Evolutionary conservation across 2,797 vertebrate genomes (phyloP), one percentile per base, ranked within the genome.

Genomic region (Lithobates pipiens): DNA sequence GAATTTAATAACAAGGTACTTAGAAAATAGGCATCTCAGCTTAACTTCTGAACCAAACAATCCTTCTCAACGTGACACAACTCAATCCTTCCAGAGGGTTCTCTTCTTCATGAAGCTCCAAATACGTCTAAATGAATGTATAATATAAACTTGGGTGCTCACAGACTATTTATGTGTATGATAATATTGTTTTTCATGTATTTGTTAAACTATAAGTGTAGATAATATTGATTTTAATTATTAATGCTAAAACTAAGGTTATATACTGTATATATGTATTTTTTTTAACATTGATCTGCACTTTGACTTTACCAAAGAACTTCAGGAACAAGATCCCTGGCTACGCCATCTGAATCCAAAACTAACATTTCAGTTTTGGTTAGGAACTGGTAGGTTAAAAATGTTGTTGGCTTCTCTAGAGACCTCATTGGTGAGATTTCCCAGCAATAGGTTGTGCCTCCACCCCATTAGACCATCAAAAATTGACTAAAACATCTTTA

Each of bases 161-260:
- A 16, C 0, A 54, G 27, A 80, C 42, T 67, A 10, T 46, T 63
- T 18, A 3, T 78, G 39, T 21, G 16, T 71, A 42, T 18, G 10
- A 42, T 39, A 50, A 76, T 50, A 5, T 13, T 76, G 18, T 83
- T 79, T 54, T 57, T 84, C 29, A 70, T 39, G 50, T 32, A 67
- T 85, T 79, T 77, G 77, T 72, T n/a, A 50, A 65, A 75, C 74
- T 78, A 7, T 75, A 57, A 74, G 67, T 44, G 2, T 69, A 27
- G n/a, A 69, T 25, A n/a, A n/a, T n/a, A n/a, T n/a, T n/a, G n/a
- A n/a, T n/a, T 27, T 44, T 21, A 65, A 74, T 39, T 73, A 13
- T 61, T 18, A 39, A 39, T 25, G n/a, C 2, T 29, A 54, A 6
- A 9, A 15, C 11, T 18, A 13, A 11, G 16, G 29, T 10, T 29